Evolutionary conservation across 1,140 invertebrate species (phyloP), one percentile per base, ranked within the genome.

Genomic region (Cherax destructor): DNA sequence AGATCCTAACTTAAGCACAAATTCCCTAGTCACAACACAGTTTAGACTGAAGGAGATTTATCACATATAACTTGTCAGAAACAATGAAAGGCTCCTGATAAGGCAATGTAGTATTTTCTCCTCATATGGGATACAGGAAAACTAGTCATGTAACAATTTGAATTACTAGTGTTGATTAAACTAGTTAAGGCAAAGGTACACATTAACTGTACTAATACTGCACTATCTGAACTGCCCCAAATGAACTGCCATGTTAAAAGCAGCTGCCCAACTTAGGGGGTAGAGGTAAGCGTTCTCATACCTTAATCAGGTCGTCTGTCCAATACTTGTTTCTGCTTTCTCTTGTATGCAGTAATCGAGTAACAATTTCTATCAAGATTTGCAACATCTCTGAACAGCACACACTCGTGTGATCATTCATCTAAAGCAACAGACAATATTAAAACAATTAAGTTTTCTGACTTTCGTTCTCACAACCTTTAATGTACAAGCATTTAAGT

Each of bases 101-200:
- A 91, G 88, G 88, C 88, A 91, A 91, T 85, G 88, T 52, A 78
- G 88, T 65, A 85, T 80, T 85, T 50, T 78, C 76, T 79, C 83
- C 83, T 85, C 59, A 86, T 47, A 79, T 78, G 79, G 11, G 76
- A 72, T n/a, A 50, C 52, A 49, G 30, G 72, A 83, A 76, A 83
- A 90, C 69, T 76, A 90, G 78, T 24, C 11, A 65, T 47, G 21
- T n/a, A 80, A 49, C 49, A 65, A 59, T 65, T 61, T 85, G 83
- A 83, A 85, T 91, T 74, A 80, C 88, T 83, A 90, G 18, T 72
- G 80, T 85, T 78, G 59, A 85, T 84, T 61, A 69, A 89, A 72
- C 88, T 91, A 91, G 88, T 91, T 91, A 91, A 91, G 88, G 88
- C 88, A 91, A 85, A 85, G 87, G 78, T 89, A 83, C 69, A 89